Percentiles rank a stretch among this genome's conserved stretches.
phyloP scores from a whole-genome alignment of 1,140 invertebrate species.

The Drosophila orena region DNA sequence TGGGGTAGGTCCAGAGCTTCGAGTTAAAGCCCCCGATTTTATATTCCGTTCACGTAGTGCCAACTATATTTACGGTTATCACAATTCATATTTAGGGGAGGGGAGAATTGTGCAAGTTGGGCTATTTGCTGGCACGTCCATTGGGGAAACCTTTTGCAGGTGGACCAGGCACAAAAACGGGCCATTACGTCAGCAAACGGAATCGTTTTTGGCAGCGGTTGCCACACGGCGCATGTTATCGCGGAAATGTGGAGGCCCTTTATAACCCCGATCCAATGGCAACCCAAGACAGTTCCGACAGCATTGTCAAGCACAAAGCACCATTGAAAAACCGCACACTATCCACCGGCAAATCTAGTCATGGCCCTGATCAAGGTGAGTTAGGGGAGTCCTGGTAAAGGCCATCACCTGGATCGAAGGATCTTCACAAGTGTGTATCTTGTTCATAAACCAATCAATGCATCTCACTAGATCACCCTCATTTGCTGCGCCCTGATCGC shows the following conservation, averaged over 20 bases:
- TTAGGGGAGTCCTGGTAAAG: not conserved
- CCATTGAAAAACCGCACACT: slow-evolving; percentile 3
- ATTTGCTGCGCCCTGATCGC: slow-evolving; percentile 64
- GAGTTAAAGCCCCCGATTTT: not conserved
- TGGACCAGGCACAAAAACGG: slow-evolving; percentile 11
- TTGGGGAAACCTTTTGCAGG: slow-evolving; percentile 55
- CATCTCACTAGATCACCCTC: slow-evolving; percentile 45
- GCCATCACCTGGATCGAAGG: too few relatives aligned
- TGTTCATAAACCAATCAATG: not conserved
- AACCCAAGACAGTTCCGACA: slow-evolving; percentile 51
- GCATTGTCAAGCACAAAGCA: slow-evolving; percentile 35
- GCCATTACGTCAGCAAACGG: slow-evolving; percentile 46
- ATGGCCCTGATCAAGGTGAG: slow-evolving; percentile 80
- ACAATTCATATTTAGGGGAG: slow-evolving; percentile 44
- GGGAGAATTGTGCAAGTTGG: slow-evolving; percentile 44
- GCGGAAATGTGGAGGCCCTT: slow-evolving; percentile 29
- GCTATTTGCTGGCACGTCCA: slow-evolving; percentile 56
- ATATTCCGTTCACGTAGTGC: slow-evolving; percentile 55
- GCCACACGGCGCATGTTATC: slow-evolving; percentile 26
- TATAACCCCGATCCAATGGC: slow-evolving; percentile 48
- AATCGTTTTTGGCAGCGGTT: slow-evolving; percentile 60
- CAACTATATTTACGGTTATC: slow-evolving; percentile 48
- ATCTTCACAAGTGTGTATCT: too few relatives aligned
- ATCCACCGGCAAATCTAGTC: slow-evolving; percentile 34
- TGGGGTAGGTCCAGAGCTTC: slow-evolving; percentile 47